A percentile compares a stretch with the other conserved stretches of the same genome.
Conservation (phyloP, 2,888 invertebrate genomes). For the Helobdella robusta region DNA sequence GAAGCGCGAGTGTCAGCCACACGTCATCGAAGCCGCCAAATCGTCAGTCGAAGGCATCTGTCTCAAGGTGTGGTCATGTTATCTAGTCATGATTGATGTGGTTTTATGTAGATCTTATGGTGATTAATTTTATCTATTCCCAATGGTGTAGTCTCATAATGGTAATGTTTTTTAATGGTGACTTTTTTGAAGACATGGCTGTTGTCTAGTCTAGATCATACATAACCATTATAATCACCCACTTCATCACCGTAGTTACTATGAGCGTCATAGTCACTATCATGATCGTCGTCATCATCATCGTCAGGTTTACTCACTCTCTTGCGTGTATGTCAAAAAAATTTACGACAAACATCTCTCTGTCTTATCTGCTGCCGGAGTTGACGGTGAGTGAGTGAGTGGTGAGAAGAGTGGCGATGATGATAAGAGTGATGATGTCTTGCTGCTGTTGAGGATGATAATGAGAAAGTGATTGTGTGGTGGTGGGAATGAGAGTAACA, state of each 20-base stretch:
- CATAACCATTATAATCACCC: too few relatives aligned
- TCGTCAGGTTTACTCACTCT: slow-evolving; percentile 62
- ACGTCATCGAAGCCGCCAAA: slow-evolving; percentile 85
- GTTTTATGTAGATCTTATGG: too few relatives aligned
- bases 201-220: too few relatives aligned
- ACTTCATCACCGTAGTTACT: neutral
- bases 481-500: slow-evolving; percentile 8
- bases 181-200: too few relatives aligned
- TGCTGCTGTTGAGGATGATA: neutral
- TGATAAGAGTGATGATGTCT: neutral
- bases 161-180: too few relatives aligned
- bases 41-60: slow-evolving; percentile 89
- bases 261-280: neutral
- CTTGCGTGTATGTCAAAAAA: slow-evolving; percentile 81
- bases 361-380: neutral
- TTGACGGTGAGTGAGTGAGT: neutral
- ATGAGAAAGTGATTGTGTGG: neutral
- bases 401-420: neutral
- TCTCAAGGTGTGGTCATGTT: slow-evolving; percentile 79
- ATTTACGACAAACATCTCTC: slow-evolving; percentile 59
- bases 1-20: slow-evolving; percentile 88
- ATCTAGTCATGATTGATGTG: slow-evolving; percentile 83
- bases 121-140: too few relatives aligned
- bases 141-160: too few relatives aligned
- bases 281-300: neutral